phyloP scores from a whole-genome alignment of 2,888 invertebrate species.

The Polydrusus tereticollis region DNA sequence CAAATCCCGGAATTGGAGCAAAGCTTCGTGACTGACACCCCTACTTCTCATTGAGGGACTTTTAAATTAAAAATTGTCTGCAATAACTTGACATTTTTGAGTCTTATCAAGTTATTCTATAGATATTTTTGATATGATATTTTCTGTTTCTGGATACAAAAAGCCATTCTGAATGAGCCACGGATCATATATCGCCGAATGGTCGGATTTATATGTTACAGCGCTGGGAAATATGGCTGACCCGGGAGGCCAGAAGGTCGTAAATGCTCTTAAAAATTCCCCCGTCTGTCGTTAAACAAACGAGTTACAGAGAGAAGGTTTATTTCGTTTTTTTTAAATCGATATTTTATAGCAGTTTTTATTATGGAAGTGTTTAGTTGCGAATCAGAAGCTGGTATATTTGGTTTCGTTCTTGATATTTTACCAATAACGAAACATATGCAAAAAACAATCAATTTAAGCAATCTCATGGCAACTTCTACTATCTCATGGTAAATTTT shows the following conservation, averaged over 20 bases:
- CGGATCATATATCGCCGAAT: conserved; percentile 28
- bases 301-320: conserved; percentile 30
- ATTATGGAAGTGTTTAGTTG: not conserved
- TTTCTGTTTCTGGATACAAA: not conserved
- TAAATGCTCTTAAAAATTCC: conserved; percentile 43
- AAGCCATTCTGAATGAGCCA: conserved; percentile 14
- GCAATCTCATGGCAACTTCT: too few species aligned
- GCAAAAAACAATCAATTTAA: too few species aligned
- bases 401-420: too few species aligned
- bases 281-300: conserved; percentile 34
- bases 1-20: too few species aligned
- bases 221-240: conserved; percentile 43
- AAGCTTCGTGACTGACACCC: too few species aligned
- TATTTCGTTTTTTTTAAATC: conserved; percentile 10
- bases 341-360: not conserved
- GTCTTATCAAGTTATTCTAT: too few species aligned
- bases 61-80: too few species aligned
- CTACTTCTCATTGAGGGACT: too few species aligned
- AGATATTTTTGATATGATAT: not conserved
- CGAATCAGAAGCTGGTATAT: not conserved
- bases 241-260: conserved; percentile 41
- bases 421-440: too few species aligned
- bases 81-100: too few species aligned
- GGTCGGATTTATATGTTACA: conserved; percentile 30
- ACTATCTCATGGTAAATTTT: too few species aligned